Evolutionary conservation across 2,797 vertebrate species (phyloP), one percentile per base, ranked within the genome.

Genomic region (Schizopygopsis pylzovi): DNA sequence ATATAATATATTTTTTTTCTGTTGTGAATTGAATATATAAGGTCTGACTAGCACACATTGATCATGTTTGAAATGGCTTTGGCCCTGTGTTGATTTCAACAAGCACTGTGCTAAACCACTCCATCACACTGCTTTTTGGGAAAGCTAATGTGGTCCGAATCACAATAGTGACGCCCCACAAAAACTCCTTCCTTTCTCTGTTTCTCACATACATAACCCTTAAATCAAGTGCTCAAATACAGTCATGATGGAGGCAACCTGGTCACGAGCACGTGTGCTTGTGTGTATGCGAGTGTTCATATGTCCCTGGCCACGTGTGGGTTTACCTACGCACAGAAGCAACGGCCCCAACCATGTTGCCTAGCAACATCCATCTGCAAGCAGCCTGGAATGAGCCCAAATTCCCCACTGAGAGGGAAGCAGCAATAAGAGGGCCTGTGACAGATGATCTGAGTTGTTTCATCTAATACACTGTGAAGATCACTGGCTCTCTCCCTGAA

Each of bases 381-480:
- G 94, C 95, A 95, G 96, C 95, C 96, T 96, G 91, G 93, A 96
- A 96, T 94, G 93, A 96, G 95, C 95, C 95, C 94, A 95, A 95
- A 95, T 96, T 90, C 96, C 96, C 96, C 79, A 88, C 93, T 96
- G 96, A 95, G 94, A 94, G 94, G 95, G 94, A 96, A 96, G 95
- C 95, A 94, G 96, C 95, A 96, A 96, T 96, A 95, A 96, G 95
- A 96, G 94, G 93, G 94, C 95, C 93, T 93, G 94, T 96, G 96
- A 96, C 96, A 96, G 96, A 96, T 96, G 95, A 97, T 96, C 95
- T 95, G 94, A 96, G 95, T 96, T 96, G 96, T 96, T 97, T 96
- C 96, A 96, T 96, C 96, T 96, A 96, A 97, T 97, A 96, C 94
- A 97, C 95, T 97, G 96, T 96, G 96, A 97, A 96, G 96, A 97